phyloP scores from a whole-genome alignment of 1,140 invertebrate genomes.

The Amphibalanus amphitrite region DNA sequence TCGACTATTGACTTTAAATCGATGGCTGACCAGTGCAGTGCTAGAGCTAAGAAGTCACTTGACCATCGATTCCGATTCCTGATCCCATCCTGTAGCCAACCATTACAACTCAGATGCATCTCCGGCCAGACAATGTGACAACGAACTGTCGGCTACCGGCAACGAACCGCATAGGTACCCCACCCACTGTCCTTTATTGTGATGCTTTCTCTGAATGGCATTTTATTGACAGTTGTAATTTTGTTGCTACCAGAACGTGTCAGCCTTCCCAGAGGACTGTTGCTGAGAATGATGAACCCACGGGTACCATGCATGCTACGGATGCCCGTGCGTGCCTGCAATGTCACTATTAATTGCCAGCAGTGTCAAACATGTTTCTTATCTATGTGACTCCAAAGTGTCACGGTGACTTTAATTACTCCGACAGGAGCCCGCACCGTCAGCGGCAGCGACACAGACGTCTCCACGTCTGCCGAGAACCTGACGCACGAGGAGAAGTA shows the following conservation, averaged over 20 bases:
- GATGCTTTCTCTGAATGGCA: no score
- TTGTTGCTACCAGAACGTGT: not conserved
- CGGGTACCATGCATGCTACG: not conserved
- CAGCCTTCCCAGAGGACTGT: not conserved
- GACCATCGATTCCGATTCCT: no score
- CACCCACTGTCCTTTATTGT: no score
- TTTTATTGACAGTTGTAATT: not conserved
- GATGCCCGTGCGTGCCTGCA: not conserved
- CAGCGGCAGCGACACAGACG: conserved; percentile 74
- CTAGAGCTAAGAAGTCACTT: no score
- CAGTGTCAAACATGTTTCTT: no score
- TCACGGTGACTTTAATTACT: not conserved
- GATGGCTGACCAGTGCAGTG: no score
- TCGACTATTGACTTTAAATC: no score
- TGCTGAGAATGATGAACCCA: not conserved
- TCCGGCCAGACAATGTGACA: no score
- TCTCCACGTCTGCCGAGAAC: conserved; percentile 77
- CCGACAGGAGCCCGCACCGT: conserved; percentile 38
- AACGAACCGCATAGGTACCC: no score
- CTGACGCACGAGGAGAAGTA: conserved; percentile 66
- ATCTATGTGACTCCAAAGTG: not conserved
- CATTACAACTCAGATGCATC: no score
- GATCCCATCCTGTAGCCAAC: no score
- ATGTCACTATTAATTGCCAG: no score
- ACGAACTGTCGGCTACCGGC: not conserved